Evolutionary conservation across 2,113 vertebrate species (phyloP).

Genomic region (Bucco capensis): DNA sequence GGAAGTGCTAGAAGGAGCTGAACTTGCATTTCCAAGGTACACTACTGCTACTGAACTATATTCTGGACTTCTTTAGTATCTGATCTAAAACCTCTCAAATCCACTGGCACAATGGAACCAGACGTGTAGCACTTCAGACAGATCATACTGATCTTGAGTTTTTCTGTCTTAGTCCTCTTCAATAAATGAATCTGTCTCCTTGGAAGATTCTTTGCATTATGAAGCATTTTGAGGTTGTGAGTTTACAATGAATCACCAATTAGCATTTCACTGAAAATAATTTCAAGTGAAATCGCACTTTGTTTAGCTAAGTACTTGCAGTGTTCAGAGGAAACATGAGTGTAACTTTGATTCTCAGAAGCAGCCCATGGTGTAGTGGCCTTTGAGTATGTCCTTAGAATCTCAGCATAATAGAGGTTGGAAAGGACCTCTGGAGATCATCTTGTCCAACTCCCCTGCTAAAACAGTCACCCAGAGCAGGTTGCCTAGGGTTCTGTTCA

Average conservation of each 20-base stretch:
- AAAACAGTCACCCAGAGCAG: no score
- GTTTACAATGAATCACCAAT: background rate
- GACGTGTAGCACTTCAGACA: accelerated
- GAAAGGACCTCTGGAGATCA: no score
- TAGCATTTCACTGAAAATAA: background rate
- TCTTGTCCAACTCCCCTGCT: no score
- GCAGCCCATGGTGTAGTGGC: background rate
- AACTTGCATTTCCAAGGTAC: background rate
- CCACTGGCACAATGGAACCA: background rate
- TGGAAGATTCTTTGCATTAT: background rate
- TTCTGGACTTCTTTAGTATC: background rate
- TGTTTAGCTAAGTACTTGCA: background rate
- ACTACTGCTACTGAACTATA: background rate
- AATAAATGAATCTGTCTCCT: background rate
- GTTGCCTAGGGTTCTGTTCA: no score
- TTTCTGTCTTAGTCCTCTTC: background rate
- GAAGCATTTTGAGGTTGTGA: background rate
- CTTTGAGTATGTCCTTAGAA: background rate
- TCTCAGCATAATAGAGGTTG: no score
- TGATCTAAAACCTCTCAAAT: background rate
- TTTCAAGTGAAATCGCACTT: background rate
- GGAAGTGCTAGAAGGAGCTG: background rate
- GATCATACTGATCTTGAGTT: background rate
- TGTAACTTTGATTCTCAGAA: constrained; percentile 1
- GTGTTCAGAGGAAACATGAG: background rate